These are phyloP conservation scores for Unio pictorum DNA, from an alignment of 2,888 invertebrate genomes.

Conservation along the genomic window DNA sequence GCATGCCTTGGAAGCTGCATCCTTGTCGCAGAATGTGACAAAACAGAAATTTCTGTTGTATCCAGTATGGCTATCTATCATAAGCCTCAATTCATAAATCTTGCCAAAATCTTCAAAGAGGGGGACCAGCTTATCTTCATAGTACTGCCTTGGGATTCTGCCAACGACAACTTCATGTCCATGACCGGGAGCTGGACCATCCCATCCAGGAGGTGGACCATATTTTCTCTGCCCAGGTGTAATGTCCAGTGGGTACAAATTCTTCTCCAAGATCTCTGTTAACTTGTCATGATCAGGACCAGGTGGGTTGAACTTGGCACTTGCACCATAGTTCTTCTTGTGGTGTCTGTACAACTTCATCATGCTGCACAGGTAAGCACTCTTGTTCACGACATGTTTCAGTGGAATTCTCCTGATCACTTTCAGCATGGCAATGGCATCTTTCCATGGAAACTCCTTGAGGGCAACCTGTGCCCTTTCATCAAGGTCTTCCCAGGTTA, in stretches of 20 bases:
- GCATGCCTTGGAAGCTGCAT: constrained; percentile 21
- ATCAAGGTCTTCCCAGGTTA: constrained; percentile 24
- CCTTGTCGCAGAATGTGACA: constrained; percentile 23
- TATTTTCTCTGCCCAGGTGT: constrained; percentile 24
- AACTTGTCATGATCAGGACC: constrained; percentile 25
- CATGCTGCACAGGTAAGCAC: constrained; percentile 25
- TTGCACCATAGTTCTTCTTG: too few species aligned
- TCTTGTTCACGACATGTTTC: constrained; percentile 20
- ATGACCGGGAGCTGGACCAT: constrained; percentile 16
- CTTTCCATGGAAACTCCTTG: constrained; percentile 9
- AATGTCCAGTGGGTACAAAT: constrained; percentile 20
- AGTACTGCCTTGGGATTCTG: constrained; percentile 27
- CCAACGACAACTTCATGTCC: constrained; percentile 23
- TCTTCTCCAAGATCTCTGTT: constrained; percentile 12
- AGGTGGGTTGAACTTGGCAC: too few species aligned
- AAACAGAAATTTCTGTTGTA: constrained; percentile 30
- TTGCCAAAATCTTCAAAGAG: constrained; percentile 25
- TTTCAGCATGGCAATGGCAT: constrained; percentile 1
- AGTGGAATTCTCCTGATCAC: constrained; percentile 12
- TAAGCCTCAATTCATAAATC: constrained; percentile 26
- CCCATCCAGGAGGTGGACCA: constrained; percentile 37
- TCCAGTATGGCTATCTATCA: constrained; percentile 29
- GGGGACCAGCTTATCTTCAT: constrained; percentile 32
- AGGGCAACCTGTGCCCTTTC: constrained; percentile 19
- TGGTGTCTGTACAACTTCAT: constrained; percentile 18